phyloP scores from a whole-genome alignment of 2,888 invertebrate genomes.

The Phlogophora meticulosa region DNA sequence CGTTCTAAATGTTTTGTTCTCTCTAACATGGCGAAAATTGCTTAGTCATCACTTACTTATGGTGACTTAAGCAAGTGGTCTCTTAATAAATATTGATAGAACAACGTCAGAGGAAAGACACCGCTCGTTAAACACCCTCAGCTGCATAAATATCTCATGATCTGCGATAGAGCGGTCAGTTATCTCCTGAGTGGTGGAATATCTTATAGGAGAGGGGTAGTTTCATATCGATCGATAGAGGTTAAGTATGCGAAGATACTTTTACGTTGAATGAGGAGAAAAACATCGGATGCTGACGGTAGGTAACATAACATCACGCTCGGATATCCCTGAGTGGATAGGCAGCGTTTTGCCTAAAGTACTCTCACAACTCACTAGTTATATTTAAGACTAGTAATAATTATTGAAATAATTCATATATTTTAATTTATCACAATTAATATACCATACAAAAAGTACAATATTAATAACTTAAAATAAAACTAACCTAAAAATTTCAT shows the following conservation, averaged over 20 bases:
- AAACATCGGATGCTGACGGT: neutral
- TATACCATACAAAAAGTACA: no score
- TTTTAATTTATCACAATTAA: no score
- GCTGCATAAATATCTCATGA: constrained; percentile 67
- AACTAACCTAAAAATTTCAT: no score
- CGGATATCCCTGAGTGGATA: no score
- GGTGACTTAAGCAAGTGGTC: constrained; percentile 34
- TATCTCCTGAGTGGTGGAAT: constrained; percentile 57
- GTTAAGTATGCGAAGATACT: constrained; percentile 38
- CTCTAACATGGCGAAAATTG: neutral
- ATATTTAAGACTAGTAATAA: no score
- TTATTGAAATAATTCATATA: no score
- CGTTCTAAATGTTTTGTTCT: no score
- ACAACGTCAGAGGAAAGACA: constrained; percentile 42
- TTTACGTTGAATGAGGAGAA: constrained; percentile 8
- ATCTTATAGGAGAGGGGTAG: constrained; percentile 45
- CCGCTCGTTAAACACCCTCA: constrained; percentile 59
- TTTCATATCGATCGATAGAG: constrained; percentile 42
- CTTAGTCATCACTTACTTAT: constrained; percentile 11
- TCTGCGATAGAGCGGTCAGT: constrained; percentile 60
- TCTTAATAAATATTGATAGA: constrained; percentile 72
- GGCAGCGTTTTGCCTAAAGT: no score
- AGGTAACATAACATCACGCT: no score
- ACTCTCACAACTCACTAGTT: no score
- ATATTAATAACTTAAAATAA: no score